Conservation (phyloP, 2,113 vertebrate species). For the Campylomormyrus tamandua region DNA sequence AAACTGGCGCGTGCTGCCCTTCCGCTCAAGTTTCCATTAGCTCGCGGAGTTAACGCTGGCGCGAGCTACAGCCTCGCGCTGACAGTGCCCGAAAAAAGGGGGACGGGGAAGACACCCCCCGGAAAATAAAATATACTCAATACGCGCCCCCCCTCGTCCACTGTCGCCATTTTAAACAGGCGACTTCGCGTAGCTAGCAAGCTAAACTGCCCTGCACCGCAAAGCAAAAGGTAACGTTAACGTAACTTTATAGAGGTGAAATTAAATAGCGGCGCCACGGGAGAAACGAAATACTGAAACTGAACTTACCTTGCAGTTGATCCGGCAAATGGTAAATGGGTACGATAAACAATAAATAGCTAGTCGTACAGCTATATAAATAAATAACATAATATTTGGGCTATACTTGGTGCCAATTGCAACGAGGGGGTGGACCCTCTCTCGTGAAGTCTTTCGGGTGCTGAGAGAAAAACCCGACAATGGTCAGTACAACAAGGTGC, state of each 20-base stretch:
- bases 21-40: slow-evolving; percentile 45
- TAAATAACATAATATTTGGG: slow-evolving; percentile 43
- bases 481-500: slow-evolving; percentile 27
- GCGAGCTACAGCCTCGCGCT: slow-evolving; percentile 21
- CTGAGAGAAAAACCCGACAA: slow-evolving; percentile 40
- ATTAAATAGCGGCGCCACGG: slow-evolving; percentile 7
- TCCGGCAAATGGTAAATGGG: slow-evolving; percentile 29
- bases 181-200: slow-evolving; percentile 58
- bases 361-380: slow-evolving; percentile 38
- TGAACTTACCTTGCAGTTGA: slow-evolving; percentile 52
- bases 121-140: slow-evolving; percentile 27
- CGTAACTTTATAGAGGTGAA: slow-evolving; percentile 49
- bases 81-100: slow-evolving; percentile 30
- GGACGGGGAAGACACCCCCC: slow-evolving; percentile 29
- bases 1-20: slow-evolving; percentile 44
- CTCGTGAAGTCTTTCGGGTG: slow-evolving; percentile 30
- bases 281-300: slow-evolving; percentile 22
- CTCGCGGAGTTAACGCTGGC: slow-evolving; percentile 41
- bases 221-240: slow-evolving; percentile 38
- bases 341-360: slow-evolving; percentile 48
- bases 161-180: slow-evolving; percentile 72
- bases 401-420: slow-evolving; percentile 54
- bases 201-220: slow-evolving; percentile 40
- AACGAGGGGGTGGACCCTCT: slow-evolving; percentile 41
- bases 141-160: slow-evolving; percentile 33